Percentiles rank a stretch among this genome's conserved stretches.
Evolutionary conservation across 2,113 vertebrate genomes (phyloP).

Genomic region (Sebastes schlegelii): DNA sequence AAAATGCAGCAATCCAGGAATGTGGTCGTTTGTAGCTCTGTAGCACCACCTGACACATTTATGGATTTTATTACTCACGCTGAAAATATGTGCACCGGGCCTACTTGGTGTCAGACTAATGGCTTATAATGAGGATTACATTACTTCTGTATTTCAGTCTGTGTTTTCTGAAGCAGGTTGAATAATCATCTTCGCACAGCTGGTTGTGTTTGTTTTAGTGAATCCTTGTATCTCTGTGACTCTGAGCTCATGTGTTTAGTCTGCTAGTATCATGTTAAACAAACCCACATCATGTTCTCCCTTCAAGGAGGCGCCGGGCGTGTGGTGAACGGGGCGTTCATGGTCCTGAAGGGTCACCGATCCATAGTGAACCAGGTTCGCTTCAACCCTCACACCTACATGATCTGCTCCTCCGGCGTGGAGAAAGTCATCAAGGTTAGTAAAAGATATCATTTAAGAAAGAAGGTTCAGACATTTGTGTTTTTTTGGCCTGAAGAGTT

Average conservation of each 20-base stretch:
- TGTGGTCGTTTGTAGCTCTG: conserved; percentile 40
- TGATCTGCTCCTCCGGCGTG: conserved; percentile 99
- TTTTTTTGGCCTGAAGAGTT: background rate
- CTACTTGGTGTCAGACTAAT: conserved; percentile 47
- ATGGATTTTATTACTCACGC: conserved; percentile 58
- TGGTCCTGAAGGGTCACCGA: conserved; percentile 97
- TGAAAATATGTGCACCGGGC: conserved; percentile 54
- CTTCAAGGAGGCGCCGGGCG: conserved; percentile 91
- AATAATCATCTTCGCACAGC: conserved; percentile 9
- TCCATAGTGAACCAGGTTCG: conserved; percentile 99
- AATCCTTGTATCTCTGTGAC: background rate
- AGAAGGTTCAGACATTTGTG: too few species aligned
- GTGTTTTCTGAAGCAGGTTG: background rate
- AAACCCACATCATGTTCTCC: background rate
- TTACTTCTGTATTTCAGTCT: conserved; percentile 18
- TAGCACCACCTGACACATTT: conserved; percentile 60
- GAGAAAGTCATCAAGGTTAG: conserved; percentile 99
- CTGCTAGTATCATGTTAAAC: background rate
- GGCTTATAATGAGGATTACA: conserved; percentile 15
- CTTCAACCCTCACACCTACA: conserved; percentile 97
- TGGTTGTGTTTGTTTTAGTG: background rate
- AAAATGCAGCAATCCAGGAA: conserved; percentile 43
- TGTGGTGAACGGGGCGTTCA: conserved; percentile 97
- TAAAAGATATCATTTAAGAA: background rate
- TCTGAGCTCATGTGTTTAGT: background rate